Conservation (phyloP, 37 sponge, comb jelly and placozoan species). For the Aplysina aerophoba region DNA sequence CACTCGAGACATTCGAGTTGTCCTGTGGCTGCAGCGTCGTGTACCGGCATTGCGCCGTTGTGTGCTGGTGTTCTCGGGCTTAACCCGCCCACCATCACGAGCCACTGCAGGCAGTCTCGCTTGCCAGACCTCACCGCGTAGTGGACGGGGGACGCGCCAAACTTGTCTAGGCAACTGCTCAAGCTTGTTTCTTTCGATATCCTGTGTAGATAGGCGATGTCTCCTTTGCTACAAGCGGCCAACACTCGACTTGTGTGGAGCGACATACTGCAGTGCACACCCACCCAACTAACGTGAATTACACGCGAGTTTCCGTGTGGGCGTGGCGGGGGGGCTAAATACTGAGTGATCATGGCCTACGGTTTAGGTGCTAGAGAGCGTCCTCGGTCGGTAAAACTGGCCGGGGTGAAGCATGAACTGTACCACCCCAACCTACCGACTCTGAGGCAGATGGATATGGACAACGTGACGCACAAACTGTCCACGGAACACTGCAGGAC, state of each 20-base stretch:
- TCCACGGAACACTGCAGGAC: slow-evolving; percentile 75
- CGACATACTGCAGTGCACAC: too few relatives aligned
- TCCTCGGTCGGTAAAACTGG: slow-evolving; percentile 61
- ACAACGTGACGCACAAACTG: slow-evolving; percentile 62
- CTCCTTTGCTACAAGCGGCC: slow-evolving; percentile 61
- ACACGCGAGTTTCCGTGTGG: neutral
- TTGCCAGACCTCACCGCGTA: slow-evolving; percentile 73
- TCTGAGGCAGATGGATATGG: slow-evolving; percentile 86
- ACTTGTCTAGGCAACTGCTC: slow-evolving; percentile 53
- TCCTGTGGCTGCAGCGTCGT: slow-evolving; percentile 80
- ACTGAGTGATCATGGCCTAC: too few relatives aligned
- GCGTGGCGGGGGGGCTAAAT: neutral
- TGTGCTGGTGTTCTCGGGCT: slow-evolving; percentile 45
- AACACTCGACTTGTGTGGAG: neutral
- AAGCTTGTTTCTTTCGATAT: slow-evolving; percentile 32
- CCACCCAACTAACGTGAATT: neutral
- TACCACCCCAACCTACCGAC: slow-evolving; percentile 88
- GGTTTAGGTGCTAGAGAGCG: slow-evolving; percentile 13
- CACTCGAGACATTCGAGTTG: slow-evolving; percentile 73
- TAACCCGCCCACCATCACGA: slow-evolving; percentile 44
- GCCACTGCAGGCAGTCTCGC: slow-evolving; percentile 58
- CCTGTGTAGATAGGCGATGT: slow-evolving; percentile 30
- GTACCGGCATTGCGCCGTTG: slow-evolving; percentile 76
- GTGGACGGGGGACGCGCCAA: slow-evolving; percentile 76
- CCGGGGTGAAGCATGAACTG: slow-evolving; percentile 73